Evolutionary conservation across 2,888 invertebrate genomes (phyloP).

Genomic region (Ctenicera cuprea): DNA sequence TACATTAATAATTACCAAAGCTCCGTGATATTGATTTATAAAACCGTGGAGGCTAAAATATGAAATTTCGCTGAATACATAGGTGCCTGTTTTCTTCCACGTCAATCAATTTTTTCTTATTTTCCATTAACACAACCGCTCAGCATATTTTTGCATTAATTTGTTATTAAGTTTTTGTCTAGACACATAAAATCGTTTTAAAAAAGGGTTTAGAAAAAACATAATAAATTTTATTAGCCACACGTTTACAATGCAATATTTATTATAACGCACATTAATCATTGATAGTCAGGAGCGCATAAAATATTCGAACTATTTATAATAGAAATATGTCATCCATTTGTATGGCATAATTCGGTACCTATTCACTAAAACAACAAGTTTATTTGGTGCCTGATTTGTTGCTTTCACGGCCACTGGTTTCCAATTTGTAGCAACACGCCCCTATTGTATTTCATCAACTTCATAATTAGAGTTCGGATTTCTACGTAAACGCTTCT

Average conservation of each 20-base stretch:
- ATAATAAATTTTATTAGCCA: not conserved
- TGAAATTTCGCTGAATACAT: not conserved
- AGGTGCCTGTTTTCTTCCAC: constrained; percentile 1
- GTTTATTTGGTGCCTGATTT: constrained; percentile 40
- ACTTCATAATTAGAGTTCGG: constrained; percentile 22
- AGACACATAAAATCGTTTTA: not conserved
- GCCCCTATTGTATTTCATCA: constrained; percentile 31
- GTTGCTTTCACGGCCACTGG: constrained; percentile 37
- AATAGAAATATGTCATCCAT: constrained; percentile 35
- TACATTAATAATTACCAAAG: constrained; percentile 22
- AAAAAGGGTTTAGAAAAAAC: not conserved
- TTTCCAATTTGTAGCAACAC: constrained; percentile 35
- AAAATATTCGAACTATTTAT: constrained; percentile 7
- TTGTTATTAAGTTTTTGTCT: no score
- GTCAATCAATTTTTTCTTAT: constrained; percentile 1
- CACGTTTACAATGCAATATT: no score
- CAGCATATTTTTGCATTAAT: no score
- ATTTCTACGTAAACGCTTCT: constrained; percentile 17
- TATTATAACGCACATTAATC: not conserved
- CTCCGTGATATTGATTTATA: constrained; percentile 14
- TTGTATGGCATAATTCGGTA: constrained; percentile 31
- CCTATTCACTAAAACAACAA: constrained; percentile 32
- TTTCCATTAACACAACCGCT: not conserved
- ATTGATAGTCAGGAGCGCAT: constrained; percentile 11
- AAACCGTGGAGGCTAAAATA: not conserved